Evolutionary conservation across 2,797 vertebrate species (phyloP).

Genomic region (Oreochromis mossambicus): DNA sequence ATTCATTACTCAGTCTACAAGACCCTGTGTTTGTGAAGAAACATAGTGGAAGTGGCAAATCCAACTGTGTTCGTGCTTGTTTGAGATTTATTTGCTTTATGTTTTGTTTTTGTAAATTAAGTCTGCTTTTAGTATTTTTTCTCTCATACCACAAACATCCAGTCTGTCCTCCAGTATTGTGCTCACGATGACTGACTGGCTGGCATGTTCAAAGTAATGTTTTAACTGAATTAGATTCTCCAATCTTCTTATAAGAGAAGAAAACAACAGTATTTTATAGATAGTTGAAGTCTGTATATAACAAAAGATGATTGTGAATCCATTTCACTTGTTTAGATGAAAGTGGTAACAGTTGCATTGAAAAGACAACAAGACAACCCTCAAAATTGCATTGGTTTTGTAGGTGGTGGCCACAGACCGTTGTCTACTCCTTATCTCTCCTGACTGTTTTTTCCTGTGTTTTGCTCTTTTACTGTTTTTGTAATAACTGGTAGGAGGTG

Average conservation of each 20-base stretch:
- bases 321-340: neutral
- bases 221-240: neutral
- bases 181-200: neutral
- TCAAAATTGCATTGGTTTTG: neutral
- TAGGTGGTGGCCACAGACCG: neutral
- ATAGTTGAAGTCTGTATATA: neutral
- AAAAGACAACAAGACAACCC: neutral
- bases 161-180: neutral
- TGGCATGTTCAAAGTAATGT: neutral
- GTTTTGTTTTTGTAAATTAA: neutral
- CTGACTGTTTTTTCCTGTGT: neutral
- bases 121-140: neutral
- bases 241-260: neutral
- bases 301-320: neutral
- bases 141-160: neutral
- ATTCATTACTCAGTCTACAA: constrained; percentile 15
- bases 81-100: constrained; percentile 10
- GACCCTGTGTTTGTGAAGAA: constrained; percentile 31
- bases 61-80: neutral
- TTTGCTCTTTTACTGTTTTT: neutral
- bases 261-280: neutral
- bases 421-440: neutral
- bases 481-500: neutral
- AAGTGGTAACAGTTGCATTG: neutral
- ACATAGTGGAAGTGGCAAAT: constrained; percentile 3